A percentile compares a stretch with the other conserved stretches of the same genome.
Conservation (phyloP, 1,140 invertebrate species). For the Drosophila obscura region DNA sequence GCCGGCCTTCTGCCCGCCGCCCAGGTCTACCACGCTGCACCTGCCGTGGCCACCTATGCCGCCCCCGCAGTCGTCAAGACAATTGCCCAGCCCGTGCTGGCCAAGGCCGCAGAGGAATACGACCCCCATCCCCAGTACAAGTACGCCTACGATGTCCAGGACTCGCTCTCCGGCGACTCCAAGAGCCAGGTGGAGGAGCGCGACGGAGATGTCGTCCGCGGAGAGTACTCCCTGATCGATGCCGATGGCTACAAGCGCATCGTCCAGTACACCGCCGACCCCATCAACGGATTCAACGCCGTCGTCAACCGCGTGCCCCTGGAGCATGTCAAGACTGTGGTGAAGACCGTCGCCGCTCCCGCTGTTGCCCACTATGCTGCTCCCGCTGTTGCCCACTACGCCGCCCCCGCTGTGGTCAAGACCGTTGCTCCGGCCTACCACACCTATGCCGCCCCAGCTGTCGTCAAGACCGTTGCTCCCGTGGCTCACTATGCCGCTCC, state of each 20-base stretch:
- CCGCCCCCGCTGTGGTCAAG: slow-evolving; percentile 51
- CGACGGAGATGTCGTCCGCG: slow-evolving; percentile 87
- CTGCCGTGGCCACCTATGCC: slow-evolving; percentile 61
- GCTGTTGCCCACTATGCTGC: slow-evolving; percentile 66
- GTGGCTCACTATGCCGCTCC: slow-evolving; percentile 54
- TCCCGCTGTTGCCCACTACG: slow-evolving; percentile 60
- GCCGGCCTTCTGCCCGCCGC: slow-evolving; percentile 69
- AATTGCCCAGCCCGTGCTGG: slow-evolving; percentile 56
- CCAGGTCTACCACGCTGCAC: slow-evolving; percentile 71
- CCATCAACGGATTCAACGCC: slow-evolving; percentile 83
- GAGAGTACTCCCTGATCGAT: slow-evolving; percentile 86
- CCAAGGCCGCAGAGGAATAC: slow-evolving; percentile 73
- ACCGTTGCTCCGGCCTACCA: slow-evolving; percentile 40
- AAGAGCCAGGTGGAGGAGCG: slow-evolving; percentile 87
- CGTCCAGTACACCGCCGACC: slow-evolving; percentile 84
- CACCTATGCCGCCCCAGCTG: slow-evolving; percentile 50
- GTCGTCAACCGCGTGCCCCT: slow-evolving; percentile 77
- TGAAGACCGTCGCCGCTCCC: slow-evolving; percentile 33
- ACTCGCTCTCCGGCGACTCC: slow-evolving; percentile 88
- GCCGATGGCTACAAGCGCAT: slow-evolving; percentile 86
- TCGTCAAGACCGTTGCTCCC: slow-evolving; percentile 8
- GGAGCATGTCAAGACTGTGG: slow-evolving; percentile 45
- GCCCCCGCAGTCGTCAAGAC: slow-evolving; percentile 51
- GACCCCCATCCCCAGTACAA: slow-evolving; percentile 84
- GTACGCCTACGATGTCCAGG: slow-evolving; percentile 89